A percentile compares a stretch with the other conserved stretches of the same genome.
Evolutionary conservation across 2,888 invertebrate species (phyloP).

Genomic region (Dynastes tityus): DNA sequence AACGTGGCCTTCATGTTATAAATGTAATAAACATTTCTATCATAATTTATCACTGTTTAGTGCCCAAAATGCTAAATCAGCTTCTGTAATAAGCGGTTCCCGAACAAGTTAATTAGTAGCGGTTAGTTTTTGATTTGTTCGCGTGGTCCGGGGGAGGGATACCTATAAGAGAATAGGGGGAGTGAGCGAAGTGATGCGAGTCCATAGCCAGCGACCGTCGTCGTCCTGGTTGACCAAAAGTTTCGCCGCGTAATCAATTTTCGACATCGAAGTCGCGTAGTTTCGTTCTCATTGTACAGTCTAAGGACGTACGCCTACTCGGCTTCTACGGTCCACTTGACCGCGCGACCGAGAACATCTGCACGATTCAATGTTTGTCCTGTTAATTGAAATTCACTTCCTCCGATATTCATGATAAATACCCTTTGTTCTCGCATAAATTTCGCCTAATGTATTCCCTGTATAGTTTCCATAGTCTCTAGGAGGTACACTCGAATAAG

Average conservation of each 20-base stretch:
- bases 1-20: no score
- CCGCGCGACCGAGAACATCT: slow-evolving; percentile 46
- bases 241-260: slow-evolving; percentile 45
- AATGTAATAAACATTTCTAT: no score
- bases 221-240: slow-evolving; percentile 17
- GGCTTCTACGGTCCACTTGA: slow-evolving; percentile 48
- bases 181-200: neutral
- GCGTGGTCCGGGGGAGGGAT: neutral
- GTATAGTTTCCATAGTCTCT: neutral
- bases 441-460: slow-evolving; percentile 54
- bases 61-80: neutral
- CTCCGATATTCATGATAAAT: slow-evolving; percentile 56
- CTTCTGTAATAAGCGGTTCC: neutral
- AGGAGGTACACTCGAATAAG: slow-evolving; percentile 2
- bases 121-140: slow-evolving; percentile 45
- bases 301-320: slow-evolving; percentile 33
- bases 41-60: no score
- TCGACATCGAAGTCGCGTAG: slow-evolving; percentile 47
- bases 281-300: slow-evolving; percentile 41
- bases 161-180: neutral
- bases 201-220: slow-evolving; percentile 16
- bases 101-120: slow-evolving; percentile 36
- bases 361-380: slow-evolving; percentile 50
- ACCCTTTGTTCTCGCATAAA: slow-evolving; percentile 54
- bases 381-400: slow-evolving; percentile 58